These are phyloP conservation scores for Tricholaema leucomelas DNA, from an alignment of 2,113 vertebrate genomes.

Conservation along the genomic window DNA sequence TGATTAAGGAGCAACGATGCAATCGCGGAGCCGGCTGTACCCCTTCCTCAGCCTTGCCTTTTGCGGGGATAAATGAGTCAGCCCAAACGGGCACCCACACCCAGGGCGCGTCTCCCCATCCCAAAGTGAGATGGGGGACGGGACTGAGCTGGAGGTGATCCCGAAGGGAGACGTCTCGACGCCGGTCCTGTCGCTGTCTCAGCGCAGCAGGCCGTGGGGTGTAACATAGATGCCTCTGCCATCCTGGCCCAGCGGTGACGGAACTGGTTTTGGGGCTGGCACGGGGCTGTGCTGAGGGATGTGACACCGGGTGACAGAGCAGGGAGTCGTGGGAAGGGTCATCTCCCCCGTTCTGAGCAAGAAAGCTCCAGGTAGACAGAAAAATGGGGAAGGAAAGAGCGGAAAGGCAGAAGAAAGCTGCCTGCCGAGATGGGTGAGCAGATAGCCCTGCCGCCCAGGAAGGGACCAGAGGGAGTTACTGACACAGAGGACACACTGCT, in stretches of 20 bases:
- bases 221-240: neutral
- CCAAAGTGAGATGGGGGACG: neutral
- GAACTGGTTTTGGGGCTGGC: neutral
- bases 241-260: neutral
- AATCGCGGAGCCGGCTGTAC: neutral
- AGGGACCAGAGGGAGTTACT: slow-evolving; percentile 5
- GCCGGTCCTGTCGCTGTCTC: neutral
- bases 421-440: neutral
- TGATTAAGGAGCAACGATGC: slow-evolving; percentile 25
- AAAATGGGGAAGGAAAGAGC: neutral
- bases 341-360: neutral
- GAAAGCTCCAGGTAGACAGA: neutral
- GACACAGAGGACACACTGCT: slow-evolving; percentile 27
- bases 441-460: neutral
- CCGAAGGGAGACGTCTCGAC: neutral
- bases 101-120: accelerated
- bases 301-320: neutral
- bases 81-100: neutral
- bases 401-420: neutral
- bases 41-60: neutral
- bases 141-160: neutral
- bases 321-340: neutral
- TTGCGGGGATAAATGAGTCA: slow-evolving; percentile 10
- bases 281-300: neutral
- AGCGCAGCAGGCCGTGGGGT: neutral